Conservation (phyloP, 2,797 vertebrate genomes). For the Pseudochirops corinnae region DNA sequence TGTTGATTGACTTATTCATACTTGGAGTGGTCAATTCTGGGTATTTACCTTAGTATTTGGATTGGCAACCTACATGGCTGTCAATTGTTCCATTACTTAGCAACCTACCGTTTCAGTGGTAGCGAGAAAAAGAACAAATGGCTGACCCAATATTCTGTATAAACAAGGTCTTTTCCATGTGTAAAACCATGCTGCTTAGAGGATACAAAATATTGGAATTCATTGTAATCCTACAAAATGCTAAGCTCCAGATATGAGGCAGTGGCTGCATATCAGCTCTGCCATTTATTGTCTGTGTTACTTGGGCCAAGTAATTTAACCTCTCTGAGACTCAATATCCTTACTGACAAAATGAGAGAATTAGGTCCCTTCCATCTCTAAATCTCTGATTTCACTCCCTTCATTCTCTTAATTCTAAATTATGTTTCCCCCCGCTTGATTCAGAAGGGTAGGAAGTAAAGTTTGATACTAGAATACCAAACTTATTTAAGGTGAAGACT, state of each 20-base stretch:
- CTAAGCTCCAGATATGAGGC: background rate
- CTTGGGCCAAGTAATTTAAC: constrained; percentile 54
- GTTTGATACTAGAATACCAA: background rate
- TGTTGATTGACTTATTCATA: background rate
- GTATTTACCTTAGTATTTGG: constrained; percentile 33
- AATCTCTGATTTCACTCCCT: background rate
- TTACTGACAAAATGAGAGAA: background rate
- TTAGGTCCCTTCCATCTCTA: background rate
- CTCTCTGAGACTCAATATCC: constrained; percentile 27
- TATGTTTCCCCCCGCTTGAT: background rate
- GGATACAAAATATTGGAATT: constrained; percentile 46
- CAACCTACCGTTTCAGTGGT: constrained; percentile 4
- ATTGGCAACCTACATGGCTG: background rate
- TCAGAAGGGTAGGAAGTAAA: background rate
- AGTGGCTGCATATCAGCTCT: constrained; percentile 33
- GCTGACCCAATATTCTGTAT: background rate
- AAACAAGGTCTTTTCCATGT: constrained; percentile 35
- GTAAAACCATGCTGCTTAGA: background rate
- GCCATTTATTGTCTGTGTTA: background rate
- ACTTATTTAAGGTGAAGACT: background rate
- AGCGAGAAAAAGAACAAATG: constrained; percentile 3
- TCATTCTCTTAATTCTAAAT: background rate
- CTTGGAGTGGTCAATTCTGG: background rate
- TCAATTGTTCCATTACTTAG: constrained; percentile 13
- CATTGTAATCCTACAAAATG: constrained; percentile 19